A percentile compares a stretch with the other conserved stretches of the same genome.
These are phyloP conservation scores for Alosa alosa DNA, from an alignment of 2,113 vertebrate species.

Conservation along the genomic window DNA sequence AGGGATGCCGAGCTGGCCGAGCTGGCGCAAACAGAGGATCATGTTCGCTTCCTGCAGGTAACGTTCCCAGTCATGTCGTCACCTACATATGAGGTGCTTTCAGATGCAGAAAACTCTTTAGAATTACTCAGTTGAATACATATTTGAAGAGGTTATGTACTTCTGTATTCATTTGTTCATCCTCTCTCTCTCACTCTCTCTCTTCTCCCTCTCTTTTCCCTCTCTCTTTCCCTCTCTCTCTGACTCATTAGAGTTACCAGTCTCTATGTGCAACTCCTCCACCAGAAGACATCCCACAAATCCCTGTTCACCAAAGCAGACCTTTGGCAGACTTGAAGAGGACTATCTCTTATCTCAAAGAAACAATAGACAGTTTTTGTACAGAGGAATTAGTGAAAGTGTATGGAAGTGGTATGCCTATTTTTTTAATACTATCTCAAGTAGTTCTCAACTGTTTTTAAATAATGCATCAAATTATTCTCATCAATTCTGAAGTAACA, in stretches of 20 bases:
- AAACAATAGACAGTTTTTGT: not conserved
- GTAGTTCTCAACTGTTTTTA: not conserved
- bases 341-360: not conserved
- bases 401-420: not conserved
- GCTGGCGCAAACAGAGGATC: slow-evolving; percentile 1
- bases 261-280: not conserved
- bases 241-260: not conserved
- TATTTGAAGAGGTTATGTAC: too few species aligned
- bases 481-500: not conserved
- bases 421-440: not conserved
- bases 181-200: not conserved
- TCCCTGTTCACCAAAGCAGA: not conserved
- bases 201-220: not conserved
- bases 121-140: too few species aligned
- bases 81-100: too few species aligned
- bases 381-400: not conserved
- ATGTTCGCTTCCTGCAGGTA: slow-evolving; percentile 7
- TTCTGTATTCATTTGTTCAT: too few species aligned
- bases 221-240: not conserved
- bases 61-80: too few species aligned
- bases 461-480: not conserved
- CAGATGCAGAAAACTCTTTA: too few species aligned
- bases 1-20: not conserved
- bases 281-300: not conserved
- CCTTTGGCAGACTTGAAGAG: not conserved